Evolutionary conservation across 2,888 invertebrate genomes (phyloP), one percentile per base, ranked within the genome.

Genomic region (Scaeva pyrastri): DNA sequence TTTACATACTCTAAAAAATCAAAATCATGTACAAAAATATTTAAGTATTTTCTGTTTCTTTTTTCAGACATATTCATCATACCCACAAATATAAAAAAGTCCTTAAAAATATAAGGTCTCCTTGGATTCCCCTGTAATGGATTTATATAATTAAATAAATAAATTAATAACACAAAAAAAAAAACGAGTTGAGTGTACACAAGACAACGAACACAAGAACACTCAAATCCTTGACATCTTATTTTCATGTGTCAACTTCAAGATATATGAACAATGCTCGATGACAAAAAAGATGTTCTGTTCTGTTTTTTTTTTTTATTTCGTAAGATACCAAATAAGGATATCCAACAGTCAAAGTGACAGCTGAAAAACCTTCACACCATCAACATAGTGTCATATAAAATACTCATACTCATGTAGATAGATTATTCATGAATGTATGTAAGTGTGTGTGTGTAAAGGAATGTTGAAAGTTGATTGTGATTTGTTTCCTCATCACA

Each of bases 131-230:
- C 19, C 73, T 83, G 79, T 79, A 79, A 79, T 83, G 83, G 83
- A 64, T 83, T 83, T 73, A 36, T 70, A 43, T 83, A 48, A 83
- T 83, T 70, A 23, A 70, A 64, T 64, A 76, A 76, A 73, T 73
- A 68, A 78, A 73, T 66, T 66, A 36, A 45, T 26, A 2, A 72
- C 41, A 31, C 36, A 71, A 39, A 71, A 62, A 71, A 60, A 64
- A 36, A 60, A 31, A 26, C 23, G 26, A 45, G 39, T 39, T 10
- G 2, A 39, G 12, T 11, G 39, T 39, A 31, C 6, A 31, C 10
- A 50, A 14, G 58, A 68, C 36, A 50, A 52, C 11, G 48, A 50
- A 52, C 11, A 64, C 45, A 36, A 41, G 41, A 31, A 23, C 45
- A 14, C 16, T 14, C 45, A 21, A 48, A 55, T 39, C 76, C 81